phyloP scores from a whole-genome alignment of 2,113 vertebrate species.

The Rhinolophus ferrumequinum region DNA sequence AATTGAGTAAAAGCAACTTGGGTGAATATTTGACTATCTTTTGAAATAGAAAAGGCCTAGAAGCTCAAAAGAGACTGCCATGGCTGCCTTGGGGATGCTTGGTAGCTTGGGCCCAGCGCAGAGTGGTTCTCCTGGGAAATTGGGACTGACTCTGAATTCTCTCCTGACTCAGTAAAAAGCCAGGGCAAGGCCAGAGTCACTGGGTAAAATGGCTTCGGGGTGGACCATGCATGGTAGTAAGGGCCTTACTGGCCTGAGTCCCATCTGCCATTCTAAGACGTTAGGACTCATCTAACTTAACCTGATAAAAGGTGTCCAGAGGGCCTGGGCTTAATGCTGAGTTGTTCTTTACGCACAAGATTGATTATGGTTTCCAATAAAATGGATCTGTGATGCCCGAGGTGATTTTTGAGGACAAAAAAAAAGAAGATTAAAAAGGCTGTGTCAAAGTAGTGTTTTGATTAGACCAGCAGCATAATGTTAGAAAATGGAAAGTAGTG shows the following conservation, averaged over 20 bases:
- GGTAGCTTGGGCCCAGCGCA: rapidly evolving
- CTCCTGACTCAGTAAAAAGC: neutral
- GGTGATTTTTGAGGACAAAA: neutral
- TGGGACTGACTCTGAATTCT: rapidly evolving
- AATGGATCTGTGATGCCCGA: conserved; percentile 27
- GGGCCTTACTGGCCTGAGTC: rapidly evolving
- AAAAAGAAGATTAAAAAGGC: conserved; percentile 48
- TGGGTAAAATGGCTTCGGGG: neutral
- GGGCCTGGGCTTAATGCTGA: neutral
- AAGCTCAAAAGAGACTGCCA: neutral
- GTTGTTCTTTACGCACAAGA: conserved; percentile 20
- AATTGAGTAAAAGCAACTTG: neutral
- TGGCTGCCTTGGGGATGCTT: neutral
- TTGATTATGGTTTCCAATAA: conserved; percentile 45
- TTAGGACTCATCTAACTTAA: neutral
- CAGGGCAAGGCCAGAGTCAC: too few relatives aligned
- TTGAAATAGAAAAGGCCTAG: neutral
- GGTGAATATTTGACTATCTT: neutral
- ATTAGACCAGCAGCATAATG: conserved; percentile 52
- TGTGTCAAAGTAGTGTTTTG: conserved; percentile 47
- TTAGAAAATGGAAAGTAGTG: conserved; percentile 37
- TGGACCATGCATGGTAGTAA: rapidly evolving
- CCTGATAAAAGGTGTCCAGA: neutral
- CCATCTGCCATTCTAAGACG: neutral
- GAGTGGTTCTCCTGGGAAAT: neutral